Conservation (phyloP, 1,140 invertebrate species). For the Medauroidea extradentata region DNA sequence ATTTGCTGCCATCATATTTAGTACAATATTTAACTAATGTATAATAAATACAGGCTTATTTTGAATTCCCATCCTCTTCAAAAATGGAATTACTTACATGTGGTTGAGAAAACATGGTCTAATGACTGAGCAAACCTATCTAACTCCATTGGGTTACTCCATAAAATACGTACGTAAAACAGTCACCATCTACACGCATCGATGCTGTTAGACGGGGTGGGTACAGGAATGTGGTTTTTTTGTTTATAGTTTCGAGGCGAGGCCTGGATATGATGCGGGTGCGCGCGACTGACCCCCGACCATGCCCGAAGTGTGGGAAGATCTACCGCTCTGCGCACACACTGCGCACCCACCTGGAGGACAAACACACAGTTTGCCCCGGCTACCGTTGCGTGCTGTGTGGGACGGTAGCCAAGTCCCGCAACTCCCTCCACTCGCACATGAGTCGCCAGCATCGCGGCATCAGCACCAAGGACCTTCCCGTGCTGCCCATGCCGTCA, state of each 20-base stretch:
- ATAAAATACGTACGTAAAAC: too few species aligned
- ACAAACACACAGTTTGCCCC: slow-evolving; percentile 88
- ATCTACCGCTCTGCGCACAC: slow-evolving; percentile 89
- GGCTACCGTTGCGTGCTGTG: slow-evolving; percentile 87
- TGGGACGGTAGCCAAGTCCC: slow-evolving; percentile 85
- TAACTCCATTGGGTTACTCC: too few species aligned
- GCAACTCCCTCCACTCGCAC: slow-evolving; percentile 86
- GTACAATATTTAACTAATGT: too few species aligned
- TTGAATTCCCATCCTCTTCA: too few species aligned
- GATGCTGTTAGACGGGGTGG: too few species aligned
- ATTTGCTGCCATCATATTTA: too few species aligned
- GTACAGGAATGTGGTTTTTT: slow-evolving; percentile 12
- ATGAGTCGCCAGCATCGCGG: slow-evolving; percentile 89
- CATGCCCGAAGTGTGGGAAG: slow-evolving; percentile 89
- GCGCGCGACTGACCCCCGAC: slow-evolving; percentile 82
- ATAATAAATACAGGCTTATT: too few species aligned
- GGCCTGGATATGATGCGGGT: slow-evolving; percentile 79
- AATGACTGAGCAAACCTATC: too few species aligned
- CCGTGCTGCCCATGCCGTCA: slow-evolving; percentile 84
- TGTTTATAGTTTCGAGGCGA: slow-evolving; percentile 60
- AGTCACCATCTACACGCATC: too few species aligned
- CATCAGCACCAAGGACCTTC: slow-evolving; percentile 87
- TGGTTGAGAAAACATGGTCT: too few species aligned
- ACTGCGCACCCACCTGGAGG: slow-evolving; percentile 81
- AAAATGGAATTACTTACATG: too few species aligned